Evolutionary conservation across 2,797 vertebrate species (phyloP).

Genomic region (Zonotrichia albicollis): DNA sequence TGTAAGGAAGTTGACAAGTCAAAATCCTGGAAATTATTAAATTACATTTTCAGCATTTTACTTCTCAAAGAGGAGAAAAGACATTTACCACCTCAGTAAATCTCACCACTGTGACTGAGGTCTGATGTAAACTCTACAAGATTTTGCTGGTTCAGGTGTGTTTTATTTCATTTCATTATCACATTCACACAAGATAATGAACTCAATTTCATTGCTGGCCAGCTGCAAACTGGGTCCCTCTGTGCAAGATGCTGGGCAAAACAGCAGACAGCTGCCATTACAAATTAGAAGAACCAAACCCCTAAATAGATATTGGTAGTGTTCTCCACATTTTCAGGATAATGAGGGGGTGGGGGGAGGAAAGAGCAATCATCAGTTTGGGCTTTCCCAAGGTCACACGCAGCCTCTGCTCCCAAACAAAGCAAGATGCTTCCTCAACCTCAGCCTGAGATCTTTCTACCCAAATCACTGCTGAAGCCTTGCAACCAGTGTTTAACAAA

Average conservation of each 20-base stretch:
- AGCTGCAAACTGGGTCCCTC: not conserved
- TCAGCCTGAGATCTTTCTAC: not conserved
- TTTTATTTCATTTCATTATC: not conserved
- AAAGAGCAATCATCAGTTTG: not conserved
- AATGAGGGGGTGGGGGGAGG: not conserved
- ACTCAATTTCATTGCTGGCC: not conserved
- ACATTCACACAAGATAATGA: not conserved
- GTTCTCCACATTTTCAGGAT: not conserved
- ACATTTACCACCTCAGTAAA: not conserved
- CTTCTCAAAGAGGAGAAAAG: not conserved
- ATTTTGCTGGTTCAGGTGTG: not conserved
- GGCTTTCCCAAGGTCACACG: not conserved
- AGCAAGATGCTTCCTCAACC: not conserved
- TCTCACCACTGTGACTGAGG: not conserved
- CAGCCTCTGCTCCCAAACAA: not conserved
- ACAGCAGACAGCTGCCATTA: not conserved
- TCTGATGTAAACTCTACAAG: not conserved
- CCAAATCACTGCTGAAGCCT: not conserved
- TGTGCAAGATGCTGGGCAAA: not conserved
- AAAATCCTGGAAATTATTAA: not conserved
- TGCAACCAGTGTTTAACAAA: not conserved
- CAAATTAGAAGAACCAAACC: not conserved
- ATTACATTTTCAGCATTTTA: not conserved
- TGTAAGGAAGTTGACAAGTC: not conserved
- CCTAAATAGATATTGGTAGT: not conserved